These are phyloP conservation scores for Parazoanthus darwini DNA, from an alignment of 92 coral and sea anemone species.

Conservation along the genomic window DNA sequence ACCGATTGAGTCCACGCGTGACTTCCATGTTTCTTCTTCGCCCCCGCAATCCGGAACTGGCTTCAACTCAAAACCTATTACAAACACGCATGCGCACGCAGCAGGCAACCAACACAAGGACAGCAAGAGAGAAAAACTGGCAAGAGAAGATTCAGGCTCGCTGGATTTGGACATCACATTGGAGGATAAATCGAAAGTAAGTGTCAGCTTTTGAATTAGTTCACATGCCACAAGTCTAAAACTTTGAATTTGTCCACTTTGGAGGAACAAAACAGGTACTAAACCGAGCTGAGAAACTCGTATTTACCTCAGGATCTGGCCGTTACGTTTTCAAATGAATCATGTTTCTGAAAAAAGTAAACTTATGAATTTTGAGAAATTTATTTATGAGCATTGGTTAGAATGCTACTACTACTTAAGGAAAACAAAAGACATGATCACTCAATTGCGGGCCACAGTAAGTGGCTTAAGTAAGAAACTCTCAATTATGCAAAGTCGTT, in stretches of 20 bases:
- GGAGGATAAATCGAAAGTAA: slow-evolving; percentile 77
- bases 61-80: slow-evolving; percentile 15
- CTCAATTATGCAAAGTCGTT: too few species aligned
- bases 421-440: too few species aligned
- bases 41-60: slow-evolving; percentile 16
- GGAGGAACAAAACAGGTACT: not conserved
- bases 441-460: too few species aligned
- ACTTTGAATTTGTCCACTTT: not conserved
- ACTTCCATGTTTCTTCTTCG: not conserved
- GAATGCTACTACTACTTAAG: too few species aligned
- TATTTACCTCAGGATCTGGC: too few species aligned
- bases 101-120: not conserved
- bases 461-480: too few species aligned
- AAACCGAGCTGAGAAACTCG: not conserved
- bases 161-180: slow-evolving; percentile 84
- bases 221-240: not conserved
- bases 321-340: too few species aligned
- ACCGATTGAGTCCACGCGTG: slow-evolving; percentile 16
- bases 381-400: too few species aligned
- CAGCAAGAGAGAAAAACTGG: not conserved
- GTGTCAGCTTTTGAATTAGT: not conserved
- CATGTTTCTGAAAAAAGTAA: too few species aligned
- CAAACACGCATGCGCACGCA: not conserved
- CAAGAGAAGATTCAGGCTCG: slow-evolving; percentile 48
- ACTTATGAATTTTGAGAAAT: too few species aligned